phyloP scores from a whole-genome alignment of 2,113 vertebrate species.

The Plecturocebus donacophilus region DNA sequence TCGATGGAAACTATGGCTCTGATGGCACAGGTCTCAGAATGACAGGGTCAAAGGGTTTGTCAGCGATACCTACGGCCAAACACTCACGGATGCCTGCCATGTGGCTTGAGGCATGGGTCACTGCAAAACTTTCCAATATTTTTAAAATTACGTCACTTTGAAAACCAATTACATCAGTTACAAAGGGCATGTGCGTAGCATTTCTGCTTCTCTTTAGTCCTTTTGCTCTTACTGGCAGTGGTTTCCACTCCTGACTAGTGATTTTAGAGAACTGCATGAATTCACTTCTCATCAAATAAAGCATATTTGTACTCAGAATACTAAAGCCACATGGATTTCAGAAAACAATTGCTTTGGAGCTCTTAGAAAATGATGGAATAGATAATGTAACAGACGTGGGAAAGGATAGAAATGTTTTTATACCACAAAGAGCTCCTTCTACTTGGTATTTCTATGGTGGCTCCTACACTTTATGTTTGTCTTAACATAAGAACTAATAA shows the following conservation, averaged over 20 bases:
- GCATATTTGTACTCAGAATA: background rate
- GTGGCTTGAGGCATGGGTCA: background rate
- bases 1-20: background rate
- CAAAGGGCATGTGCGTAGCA: background rate
- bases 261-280: background rate
- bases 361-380: background rate
- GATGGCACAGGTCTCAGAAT: background rate
- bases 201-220: background rate
- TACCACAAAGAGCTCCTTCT: background rate
- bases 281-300: background rate
- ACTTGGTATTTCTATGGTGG: background rate
- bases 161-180: background rate
- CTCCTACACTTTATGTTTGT: rapidly evolving
- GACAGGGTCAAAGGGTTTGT: background rate
- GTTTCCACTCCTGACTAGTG: background rate
- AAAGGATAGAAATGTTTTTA: background rate
- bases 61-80: background rate
- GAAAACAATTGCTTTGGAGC: background rate
- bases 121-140: background rate
- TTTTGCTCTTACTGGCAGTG: background rate
- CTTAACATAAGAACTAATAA: background rate
- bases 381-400: background rate
- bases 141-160: background rate
- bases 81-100: background rate
- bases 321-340: background rate